A percentile compares a stretch with the other conserved stretches of the same genome.
These are phyloP conservation scores for Euglossa dilemma DNA, from an alignment of 1,140 invertebrate genomes.

Conservation along the genomic window DNA sequence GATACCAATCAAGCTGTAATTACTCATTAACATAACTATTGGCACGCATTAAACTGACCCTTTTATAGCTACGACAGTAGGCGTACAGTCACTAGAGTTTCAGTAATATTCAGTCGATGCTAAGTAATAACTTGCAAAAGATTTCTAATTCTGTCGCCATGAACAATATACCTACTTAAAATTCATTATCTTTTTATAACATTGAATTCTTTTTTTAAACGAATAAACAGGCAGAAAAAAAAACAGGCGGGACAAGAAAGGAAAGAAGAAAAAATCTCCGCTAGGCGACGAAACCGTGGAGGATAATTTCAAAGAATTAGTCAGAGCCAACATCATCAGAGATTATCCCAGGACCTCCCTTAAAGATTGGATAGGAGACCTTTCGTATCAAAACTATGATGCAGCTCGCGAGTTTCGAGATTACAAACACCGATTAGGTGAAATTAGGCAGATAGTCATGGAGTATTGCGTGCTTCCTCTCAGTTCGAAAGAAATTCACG, in stretches of 20 bases:
- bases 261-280: constrained; percentile 83
- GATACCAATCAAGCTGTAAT: neutral
- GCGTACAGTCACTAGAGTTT: neutral
- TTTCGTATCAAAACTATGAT: constrained; percentile 77
- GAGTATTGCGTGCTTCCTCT: constrained; percentile 87
- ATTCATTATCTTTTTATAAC: neutral
- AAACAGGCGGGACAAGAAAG: neutral
- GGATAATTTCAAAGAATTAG: constrained; percentile 85
- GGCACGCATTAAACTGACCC: neutral
- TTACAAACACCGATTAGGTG: constrained; percentile 80
- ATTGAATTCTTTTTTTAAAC: neutral
- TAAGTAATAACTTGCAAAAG: neutral
- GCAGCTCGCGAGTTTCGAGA: constrained; percentile 69
- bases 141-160: neutral
- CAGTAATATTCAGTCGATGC: neutral
- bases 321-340: constrained; percentile 77
- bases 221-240: neutral
- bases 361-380: constrained; percentile 76
- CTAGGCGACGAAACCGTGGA: constrained; percentile 83
- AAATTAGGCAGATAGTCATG: constrained; percentile 84
- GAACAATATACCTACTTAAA: neutral
- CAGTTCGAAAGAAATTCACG: constrained; percentile 83
- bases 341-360: constrained; percentile 67
- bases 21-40: neutral
- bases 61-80: neutral